Evolutionary conservation across 2,888 invertebrate species (phyloP), one percentile per base, ranked within the genome.

Genomic region (Eulithis prunata): DNA sequence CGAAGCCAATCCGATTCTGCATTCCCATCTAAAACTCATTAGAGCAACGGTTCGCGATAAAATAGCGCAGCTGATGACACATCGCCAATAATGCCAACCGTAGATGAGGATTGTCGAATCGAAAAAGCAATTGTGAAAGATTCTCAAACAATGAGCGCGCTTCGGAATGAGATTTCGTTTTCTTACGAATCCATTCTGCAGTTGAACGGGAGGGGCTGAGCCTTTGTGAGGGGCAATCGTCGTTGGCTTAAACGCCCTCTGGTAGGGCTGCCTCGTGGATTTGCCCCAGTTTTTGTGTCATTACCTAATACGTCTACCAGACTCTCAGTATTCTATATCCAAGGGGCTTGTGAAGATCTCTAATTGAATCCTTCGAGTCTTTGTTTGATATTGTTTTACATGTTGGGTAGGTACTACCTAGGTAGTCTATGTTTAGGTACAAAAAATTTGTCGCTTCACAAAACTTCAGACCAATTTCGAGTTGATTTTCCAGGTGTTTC

Each of bases 191-290:
- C 80, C 76, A 79, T 84, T 84, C 81, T 80, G 81, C 80, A 82
- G 82, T 80, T 79, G 80, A 82, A 82, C 75, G 75, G 74, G 73
- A 75, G 78, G 66, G 72, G 77, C 76, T 75, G 77, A 84, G 82
- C 86, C 88, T 87, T 89, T 89, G 88, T 86, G 80, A 84, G 86
- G 80, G 87, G 87, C 89, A 89, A 89, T 88, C 85, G 85, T 83
- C 85, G 82, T 84, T 80, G 84, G 83, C 86, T 87, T 88, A 87
- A 87, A 86, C 82, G 85, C 72, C 83, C 83, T 79, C 82, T 80
- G 62, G 51, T 70, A 74, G 74, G 74, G 74, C 51, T 71, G 70
- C 38, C 46, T 46, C 59, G 36, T 51, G 72, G 56, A 49, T 57
- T 60, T 57, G 61, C 46, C 55, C 73, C 63, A 65, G 66, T 70